These are phyloP conservation scores for Cosmorhoe ocellata DNA, from an alignment of 2,888 invertebrate species.

Conservation along the genomic window DNA sequence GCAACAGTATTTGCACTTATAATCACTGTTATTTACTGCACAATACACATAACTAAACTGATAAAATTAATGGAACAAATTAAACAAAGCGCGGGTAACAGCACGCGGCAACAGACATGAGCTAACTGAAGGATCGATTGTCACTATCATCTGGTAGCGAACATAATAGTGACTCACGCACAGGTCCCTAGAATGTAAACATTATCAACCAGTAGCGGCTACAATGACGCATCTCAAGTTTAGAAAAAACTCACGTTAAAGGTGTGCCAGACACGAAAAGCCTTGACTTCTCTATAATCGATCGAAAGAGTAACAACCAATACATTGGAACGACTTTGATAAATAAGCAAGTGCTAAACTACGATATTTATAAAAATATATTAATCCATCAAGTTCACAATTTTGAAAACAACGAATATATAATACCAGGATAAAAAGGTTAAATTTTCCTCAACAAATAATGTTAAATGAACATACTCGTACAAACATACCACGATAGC, in stretches of 20 bases:
- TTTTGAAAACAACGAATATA: too few species aligned
- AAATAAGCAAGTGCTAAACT: constrained; percentile 19
- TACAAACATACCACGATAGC: too few species aligned
- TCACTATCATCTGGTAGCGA: constrained; percentile 65
- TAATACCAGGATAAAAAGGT: not conserved
- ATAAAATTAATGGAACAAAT: constrained; percentile 27
- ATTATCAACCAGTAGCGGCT: constrained; percentile 57
- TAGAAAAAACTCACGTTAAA: constrained; percentile 55
- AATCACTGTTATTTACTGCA: constrained; percentile 33
- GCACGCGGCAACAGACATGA: constrained; percentile 47
- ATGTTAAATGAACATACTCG: too few species aligned
- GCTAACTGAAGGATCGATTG: constrained; percentile 58
- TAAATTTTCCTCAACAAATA: not conserved
- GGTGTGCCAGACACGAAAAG: constrained; percentile 55
- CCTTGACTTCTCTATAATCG: constrained; percentile 40
- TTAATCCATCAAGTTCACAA: too few species aligned
- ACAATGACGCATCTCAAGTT: constrained; percentile 63
- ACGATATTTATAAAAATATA: too few species aligned
- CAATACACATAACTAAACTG: constrained; percentile 27
- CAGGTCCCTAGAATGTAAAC: constrained; percentile 68
- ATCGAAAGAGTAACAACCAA: constrained; percentile 11
- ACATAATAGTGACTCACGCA: constrained; percentile 64
- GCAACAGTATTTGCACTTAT: constrained; percentile 40
- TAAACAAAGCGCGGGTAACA: constrained; percentile 40
- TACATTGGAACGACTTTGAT: not conserved